Percentiles rank a stretch among this genome's conserved stretches.
Evolutionary conservation across 2,113 vertebrate species (phyloP).

Genomic region (Butorides virescens): DNA sequence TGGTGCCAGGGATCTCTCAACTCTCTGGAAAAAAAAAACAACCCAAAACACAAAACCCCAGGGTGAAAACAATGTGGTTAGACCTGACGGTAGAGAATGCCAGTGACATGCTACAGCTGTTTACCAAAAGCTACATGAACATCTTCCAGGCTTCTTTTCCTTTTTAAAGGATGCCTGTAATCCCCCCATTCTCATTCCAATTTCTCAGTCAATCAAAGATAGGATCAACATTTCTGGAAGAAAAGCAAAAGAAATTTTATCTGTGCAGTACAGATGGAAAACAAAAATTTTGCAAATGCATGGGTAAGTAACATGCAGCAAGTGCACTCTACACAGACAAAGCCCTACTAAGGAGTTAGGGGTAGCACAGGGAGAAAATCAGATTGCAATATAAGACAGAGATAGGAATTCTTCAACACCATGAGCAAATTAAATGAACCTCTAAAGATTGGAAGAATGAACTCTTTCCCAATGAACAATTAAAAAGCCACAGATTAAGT

Average conservation of each 20-base stretch:
- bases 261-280: not conserved
- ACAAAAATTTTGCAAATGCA: not conserved
- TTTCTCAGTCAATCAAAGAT: not conserved
- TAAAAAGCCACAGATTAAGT: not conserved
- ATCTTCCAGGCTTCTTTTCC: not conserved
- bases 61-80: not conserved
- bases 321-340: not conserved
- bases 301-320: not conserved
- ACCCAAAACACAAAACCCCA: not conserved
- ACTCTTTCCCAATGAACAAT: not conserved
- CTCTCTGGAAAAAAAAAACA: not conserved
- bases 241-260: not conserved
- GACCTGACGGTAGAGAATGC: not conserved
- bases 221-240: not conserved
- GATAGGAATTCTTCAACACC: not conserved
- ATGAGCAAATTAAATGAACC: not conserved
- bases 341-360: not conserved
- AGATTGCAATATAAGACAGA: not conserved
- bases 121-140: not conserved
- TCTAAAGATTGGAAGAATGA: not conserved
- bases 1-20: not conserved
- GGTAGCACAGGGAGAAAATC: fast-evolving
- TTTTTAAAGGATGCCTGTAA: not conserved
- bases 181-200: not conserved
- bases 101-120: not conserved